phyloP scores from a whole-genome alignment of 1,140 invertebrate species.

The Drosophila kikkawai region DNA sequence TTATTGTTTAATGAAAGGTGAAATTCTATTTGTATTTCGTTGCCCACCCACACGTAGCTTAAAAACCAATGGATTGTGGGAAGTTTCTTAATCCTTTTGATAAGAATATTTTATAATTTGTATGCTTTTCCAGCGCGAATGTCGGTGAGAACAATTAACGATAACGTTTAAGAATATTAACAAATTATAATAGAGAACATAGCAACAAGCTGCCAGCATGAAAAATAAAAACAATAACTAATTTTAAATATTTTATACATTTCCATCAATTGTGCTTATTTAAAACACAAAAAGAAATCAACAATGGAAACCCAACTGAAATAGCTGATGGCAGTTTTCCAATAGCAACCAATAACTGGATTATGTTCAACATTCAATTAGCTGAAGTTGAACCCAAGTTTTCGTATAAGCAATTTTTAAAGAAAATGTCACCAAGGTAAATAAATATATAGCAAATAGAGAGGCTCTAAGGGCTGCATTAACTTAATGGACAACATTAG shows the following conservation, averaged over 20 bases:
- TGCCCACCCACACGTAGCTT: constrained; percentile 9
- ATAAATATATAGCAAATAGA: constrained; percentile 65
- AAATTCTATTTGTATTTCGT: constrained; percentile 50
- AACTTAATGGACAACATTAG: constrained; percentile 44
- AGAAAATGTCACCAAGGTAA: constrained; percentile 48
- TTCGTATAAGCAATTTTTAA: constrained; percentile 77
- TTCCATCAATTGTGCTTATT: constrained; percentile 69
- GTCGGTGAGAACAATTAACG: constrained; percentile 45
- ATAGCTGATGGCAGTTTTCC: constrained; percentile 44
- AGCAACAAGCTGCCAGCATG: constrained; percentile 78
- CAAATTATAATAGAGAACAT: constrained; percentile 60
- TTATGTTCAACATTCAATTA: constrained; percentile 54
- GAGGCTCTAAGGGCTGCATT: constrained; percentile 30
- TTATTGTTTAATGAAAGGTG: constrained; percentile 53
- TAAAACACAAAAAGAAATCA: constrained; percentile 21
- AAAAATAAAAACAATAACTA: constrained; percentile 81
- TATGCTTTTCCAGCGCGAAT: constrained; percentile 51
- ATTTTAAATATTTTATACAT: constrained; percentile 79
- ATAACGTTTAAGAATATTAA: constrained; percentile 51
- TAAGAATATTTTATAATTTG: constrained; percentile 45
- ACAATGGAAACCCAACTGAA: constrained; percentile 34
- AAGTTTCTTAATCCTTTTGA: constrained; percentile 47
- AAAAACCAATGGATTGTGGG: constrained; percentile 32
- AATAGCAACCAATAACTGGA: constrained; percentile 64
- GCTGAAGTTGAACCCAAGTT: constrained; percentile 60